Conservation (phyloP, 2,797 vertebrate species). For the Xiphorhynchus erythropygius region DNA sequence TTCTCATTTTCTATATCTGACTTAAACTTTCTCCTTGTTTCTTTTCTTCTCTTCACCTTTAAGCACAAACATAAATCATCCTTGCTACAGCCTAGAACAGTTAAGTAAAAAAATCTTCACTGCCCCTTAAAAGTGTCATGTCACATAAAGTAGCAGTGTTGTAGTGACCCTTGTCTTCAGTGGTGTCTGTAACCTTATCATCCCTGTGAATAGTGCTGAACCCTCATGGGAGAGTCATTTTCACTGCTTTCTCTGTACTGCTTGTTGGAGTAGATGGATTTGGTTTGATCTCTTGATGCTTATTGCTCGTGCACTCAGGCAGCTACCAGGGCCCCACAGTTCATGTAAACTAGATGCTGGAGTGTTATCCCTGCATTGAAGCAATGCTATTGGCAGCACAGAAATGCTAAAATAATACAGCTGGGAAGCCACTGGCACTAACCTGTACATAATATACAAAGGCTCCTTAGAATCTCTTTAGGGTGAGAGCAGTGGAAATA, state of each 20-base stretch:
- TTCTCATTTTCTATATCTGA: constrained; percentile 93
- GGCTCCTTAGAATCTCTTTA: neutral
- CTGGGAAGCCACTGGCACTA: neutral
- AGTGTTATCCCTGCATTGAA: constrained; percentile 2
- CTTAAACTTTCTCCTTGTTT: constrained; percentile 97
- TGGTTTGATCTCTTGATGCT: constrained; percentile 48
- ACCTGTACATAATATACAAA: neutral
- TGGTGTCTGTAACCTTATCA: constrained; percentile 81
- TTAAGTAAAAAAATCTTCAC: constrained; percentile 94
- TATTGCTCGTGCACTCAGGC: constrained; percentile 6
- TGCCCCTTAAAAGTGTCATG: constrained; percentile 79
- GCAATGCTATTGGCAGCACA: constrained; percentile 17
- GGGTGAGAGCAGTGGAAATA: neutral
- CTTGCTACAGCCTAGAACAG: constrained; percentile 99
- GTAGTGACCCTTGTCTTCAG: constrained; percentile 83
- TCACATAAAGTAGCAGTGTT: constrained; percentile 84
- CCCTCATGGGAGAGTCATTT: constrained; percentile 68
- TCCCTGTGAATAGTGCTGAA: constrained; percentile 81
- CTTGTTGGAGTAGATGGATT: constrained; percentile 76
- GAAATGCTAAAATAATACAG: constrained; percentile 21
- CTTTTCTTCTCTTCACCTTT: constrained; percentile 91
- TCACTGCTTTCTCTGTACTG: constrained; percentile 74
- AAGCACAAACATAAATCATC: constrained; percentile 99
- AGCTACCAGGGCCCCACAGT: neutral
- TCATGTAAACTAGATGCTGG: constrained; percentile 3